Percentiles rank a stretch among this genome's conserved stretches.
These are phyloP conservation scores for Aphodius granarius DNA, from an alignment of 2,888 invertebrate genomes.

Conservation along the genomic window DNA sequence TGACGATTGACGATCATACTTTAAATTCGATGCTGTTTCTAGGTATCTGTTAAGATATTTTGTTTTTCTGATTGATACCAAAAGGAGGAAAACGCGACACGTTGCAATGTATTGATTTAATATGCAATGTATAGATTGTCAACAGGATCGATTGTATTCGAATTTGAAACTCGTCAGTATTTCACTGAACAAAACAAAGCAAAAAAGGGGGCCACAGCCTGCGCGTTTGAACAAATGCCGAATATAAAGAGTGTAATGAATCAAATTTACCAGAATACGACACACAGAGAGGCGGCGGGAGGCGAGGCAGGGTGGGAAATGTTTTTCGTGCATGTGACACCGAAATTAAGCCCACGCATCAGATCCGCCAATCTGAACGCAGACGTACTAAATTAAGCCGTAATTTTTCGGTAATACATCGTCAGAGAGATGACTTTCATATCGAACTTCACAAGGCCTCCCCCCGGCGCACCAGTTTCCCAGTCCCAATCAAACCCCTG, in stretches of 20 bases:
- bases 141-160: neutral
- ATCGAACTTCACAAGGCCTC: constrained; percentile 36
- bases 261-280: neutral
- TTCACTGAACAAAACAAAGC: neutral
- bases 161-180: neutral
- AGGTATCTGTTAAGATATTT: neutral
- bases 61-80: neutral
- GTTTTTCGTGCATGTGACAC: neutral
- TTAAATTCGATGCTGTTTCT: too few relatives aligned
- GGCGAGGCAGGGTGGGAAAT: neutral
- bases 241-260: neutral
- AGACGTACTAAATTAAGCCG: constrained; percentile 33
- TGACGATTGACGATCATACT: too few relatives aligned
- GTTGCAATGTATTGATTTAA: neutral
- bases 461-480: constrained; percentile 29
- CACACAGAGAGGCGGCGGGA: neutral
- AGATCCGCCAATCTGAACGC: constrained; percentile 3
- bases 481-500: constrained; percentile 48
- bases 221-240: neutral
- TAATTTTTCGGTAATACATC: constrained; percentile 43
- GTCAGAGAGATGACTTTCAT: constrained; percentile 37
- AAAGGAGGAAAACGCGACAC: neutral
- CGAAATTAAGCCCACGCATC: neutral
- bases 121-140: neutral
- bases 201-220: neutral